Evolutionary conservation across 2,797 vertebrate species (phyloP).

Genomic region (Craterocephalus amniculus): DNA sequence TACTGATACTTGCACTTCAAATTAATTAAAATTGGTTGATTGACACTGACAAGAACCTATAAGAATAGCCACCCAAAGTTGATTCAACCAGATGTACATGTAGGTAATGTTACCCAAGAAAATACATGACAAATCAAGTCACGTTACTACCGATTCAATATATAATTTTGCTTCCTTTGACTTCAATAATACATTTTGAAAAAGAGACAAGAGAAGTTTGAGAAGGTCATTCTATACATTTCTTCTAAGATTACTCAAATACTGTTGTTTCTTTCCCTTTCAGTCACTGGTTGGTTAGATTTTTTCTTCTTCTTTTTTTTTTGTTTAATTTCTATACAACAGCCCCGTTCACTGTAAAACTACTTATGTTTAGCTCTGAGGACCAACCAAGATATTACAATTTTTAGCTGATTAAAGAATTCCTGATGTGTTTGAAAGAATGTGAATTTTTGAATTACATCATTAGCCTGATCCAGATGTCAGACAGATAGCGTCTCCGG

Average conservation of each 20-base stretch:
- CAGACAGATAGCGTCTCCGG: conserved; percentile 22
- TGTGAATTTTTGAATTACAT: conserved; percentile 26
- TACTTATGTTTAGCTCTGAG: background rate
- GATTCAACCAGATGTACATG: background rate
- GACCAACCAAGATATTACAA: background rate
- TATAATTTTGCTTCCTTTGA: too few relatives aligned
- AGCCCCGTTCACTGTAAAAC: background rate
- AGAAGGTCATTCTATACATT: background rate
- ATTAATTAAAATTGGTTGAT: too few relatives aligned
- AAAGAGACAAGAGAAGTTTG: background rate
- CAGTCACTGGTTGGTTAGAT: background rate
- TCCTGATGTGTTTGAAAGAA: conserved; percentile 8
- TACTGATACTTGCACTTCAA: too few relatives aligned
- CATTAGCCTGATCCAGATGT: conserved; percentile 37
- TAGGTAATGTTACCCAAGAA: background rate
- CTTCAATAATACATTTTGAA: too few relatives aligned
- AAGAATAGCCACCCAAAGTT: background rate
- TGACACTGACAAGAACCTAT: too few relatives aligned
- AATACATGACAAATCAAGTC: background rate
- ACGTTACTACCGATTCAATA: too few relatives aligned
- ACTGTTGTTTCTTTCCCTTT: background rate
- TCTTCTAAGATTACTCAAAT: background rate
- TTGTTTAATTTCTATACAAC: background rate
- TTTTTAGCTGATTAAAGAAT: conserved; percentile 5
- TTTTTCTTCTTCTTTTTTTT: background rate